Evolutionary conservation across 1,140 invertebrate genomes (phyloP).

Genomic region (Diabrotica virgifera): DNA sequence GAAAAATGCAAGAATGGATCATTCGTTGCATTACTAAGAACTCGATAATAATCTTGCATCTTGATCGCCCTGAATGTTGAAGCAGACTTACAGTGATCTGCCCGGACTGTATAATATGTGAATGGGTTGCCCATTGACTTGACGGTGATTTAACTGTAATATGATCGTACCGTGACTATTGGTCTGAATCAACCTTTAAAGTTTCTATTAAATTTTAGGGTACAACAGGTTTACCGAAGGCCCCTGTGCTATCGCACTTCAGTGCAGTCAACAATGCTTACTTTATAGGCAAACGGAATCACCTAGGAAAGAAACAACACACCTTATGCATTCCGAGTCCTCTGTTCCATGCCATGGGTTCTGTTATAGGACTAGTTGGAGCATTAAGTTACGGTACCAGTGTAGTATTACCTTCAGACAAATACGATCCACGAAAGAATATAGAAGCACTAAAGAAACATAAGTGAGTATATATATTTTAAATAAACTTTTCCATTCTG

Average conservation of each 20-base stretch:
- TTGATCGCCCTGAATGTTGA: no score
- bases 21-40: no score
- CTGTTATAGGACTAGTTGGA: constrained; percentile 64
- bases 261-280: constrained; percentile 85
- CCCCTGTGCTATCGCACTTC: constrained; percentile 76
- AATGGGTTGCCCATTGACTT: no score
- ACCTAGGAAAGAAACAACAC: constrained; percentile 53
- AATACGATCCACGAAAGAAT: constrained; percentile 67
- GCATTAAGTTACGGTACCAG: constrained; percentile 65
- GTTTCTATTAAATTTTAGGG: constrained; percentile 54
- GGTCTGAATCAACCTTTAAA: no score
- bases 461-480: constrained; percentile 52
- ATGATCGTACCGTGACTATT: no score
- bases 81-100: no score
- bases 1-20: no score
- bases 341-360: constrained; percentile 90
- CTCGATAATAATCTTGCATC: no score
- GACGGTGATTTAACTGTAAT: no score
- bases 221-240: constrained; percentile 87
- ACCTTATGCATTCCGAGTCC: constrained; percentile 79
- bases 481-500: no score
- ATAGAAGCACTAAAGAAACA: constrained; percentile 66
- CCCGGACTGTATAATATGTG: no score
- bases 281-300: constrained; percentile 60
- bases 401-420: constrained; percentile 65